These are phyloP conservation scores for Notodonta ziczac DNA, from an alignment of 2,888 invertebrate species.

Conservation along the genomic window DNA sequence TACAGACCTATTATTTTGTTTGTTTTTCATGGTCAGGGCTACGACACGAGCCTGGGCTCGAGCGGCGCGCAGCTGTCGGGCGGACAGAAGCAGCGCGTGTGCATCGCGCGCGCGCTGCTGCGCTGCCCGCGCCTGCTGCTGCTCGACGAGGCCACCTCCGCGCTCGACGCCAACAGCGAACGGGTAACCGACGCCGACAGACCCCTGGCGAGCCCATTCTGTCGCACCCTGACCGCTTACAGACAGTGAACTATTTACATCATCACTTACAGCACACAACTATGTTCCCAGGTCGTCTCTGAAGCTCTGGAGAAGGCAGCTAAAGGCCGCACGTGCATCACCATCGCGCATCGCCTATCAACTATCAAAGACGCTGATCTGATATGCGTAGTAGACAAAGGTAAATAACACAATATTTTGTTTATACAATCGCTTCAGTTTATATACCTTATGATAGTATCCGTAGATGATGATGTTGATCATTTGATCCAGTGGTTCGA, in stretches of 20 bases:
- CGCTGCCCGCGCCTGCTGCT: constrained; percentile 86
- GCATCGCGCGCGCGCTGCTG: constrained; percentile 89
- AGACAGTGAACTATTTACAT: too few relatives aligned
- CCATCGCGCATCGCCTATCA: constrained; percentile 94
- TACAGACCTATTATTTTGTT: too few relatives aligned
- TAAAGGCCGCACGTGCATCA: constrained; percentile 92
- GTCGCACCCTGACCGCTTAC: too few relatives aligned
- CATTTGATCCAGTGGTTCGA: too few relatives aligned
- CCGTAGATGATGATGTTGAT: too few relatives aligned
- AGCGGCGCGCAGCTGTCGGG: constrained; percentile 88
- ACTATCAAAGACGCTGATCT: constrained; percentile 93
- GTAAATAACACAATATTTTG: constrained; percentile 55
- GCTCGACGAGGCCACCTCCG: constrained; percentile 89
- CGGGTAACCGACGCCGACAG: constrained; percentile 59
- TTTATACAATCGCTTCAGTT: background rate
- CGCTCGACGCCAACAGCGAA: constrained; percentile 89
- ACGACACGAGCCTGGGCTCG: constrained; percentile 88
- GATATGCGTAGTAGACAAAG: constrained; percentile 93
- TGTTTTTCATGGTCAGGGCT: constrained; percentile 73
- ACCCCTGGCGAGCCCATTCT: too few relatives aligned
- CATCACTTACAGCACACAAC: too few relatives aligned
- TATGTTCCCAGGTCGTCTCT: constrained; percentile 87
- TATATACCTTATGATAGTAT: too few relatives aligned
- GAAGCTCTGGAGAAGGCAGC: constrained; percentile 93
- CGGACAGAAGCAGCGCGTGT: constrained; percentile 90